Evolutionary conservation across 2,797 vertebrate species (phyloP).

Genomic region (Hydrophis major): DNA sequence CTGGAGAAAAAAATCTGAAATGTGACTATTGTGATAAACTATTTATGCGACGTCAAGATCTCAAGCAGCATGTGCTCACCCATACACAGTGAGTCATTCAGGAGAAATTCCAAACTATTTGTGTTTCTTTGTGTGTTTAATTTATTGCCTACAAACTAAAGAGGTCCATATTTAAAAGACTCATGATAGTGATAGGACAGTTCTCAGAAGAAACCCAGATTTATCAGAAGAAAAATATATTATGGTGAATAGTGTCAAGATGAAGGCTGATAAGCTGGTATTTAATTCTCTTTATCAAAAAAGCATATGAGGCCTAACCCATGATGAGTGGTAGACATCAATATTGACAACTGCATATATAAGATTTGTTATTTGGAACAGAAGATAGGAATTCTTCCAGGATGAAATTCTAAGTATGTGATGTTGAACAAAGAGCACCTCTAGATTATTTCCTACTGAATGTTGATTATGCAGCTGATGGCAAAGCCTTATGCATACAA

Average conservation of each 20-base stretch:
- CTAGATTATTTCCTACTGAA: too few species aligned
- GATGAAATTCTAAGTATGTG: not conserved
- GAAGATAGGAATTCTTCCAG: not conserved
- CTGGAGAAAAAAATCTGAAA: constrained; percentile 91
- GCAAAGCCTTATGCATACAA: not conserved
- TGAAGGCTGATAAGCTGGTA: not conserved
- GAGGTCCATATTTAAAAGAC: not conserved
- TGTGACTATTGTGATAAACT: constrained; percentile 94
- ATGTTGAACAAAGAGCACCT: not conserved
- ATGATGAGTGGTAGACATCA: not conserved
- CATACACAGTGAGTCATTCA: constrained; percentile 86
- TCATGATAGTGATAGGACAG: not conserved
- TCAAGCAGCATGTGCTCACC: constrained; percentile 93
- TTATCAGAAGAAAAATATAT: not conserved
- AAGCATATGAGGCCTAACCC: not conserved
- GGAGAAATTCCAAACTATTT: not conserved
- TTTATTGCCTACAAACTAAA: not conserved
- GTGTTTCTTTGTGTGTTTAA: not conserved
- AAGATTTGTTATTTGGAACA: not conserved
- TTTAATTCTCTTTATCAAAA: not conserved
- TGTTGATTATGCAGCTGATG: not conserved
- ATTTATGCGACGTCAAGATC: constrained; percentile 95
- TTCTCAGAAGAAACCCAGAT: not conserved
- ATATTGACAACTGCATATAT: not conserved
- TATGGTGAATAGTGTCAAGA: not conserved